Evolutionary conservation across 1,140 invertebrate species (phyloP), one percentile per base, ranked within the genome.

Genomic region (Aphis craccivora): DNA sequence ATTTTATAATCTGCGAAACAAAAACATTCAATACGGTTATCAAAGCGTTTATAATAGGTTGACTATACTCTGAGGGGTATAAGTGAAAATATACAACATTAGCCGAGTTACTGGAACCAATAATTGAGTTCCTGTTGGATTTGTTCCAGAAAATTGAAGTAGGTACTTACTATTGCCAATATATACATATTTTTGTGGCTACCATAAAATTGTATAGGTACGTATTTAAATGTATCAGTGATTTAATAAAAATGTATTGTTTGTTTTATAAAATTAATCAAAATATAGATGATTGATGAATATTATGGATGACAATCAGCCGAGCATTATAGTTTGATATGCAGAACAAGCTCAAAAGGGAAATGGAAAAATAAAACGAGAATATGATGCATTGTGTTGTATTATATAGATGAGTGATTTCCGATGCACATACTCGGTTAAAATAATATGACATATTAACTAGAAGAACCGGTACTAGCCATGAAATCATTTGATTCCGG

Each of bases 41-140:
- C 11, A 88, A 48, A 88, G 45, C 86, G 45, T 88, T 88, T 88
- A 35, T 88, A 88, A 48, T 88, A n/a, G 86, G 86, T 88, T n/a
- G 30, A 35, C 76, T 43, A 43, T 86, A 30, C 37, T 76, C 25
- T 86, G 40, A 14, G 9, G 14, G 14, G 40, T 0, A 86, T 86
- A 86, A 45, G 84, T 23, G 25, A 86, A 86, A 86, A 86, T 86
- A 86, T 1, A 86, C 9, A 25, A 86, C 84, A 86, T 86, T 86
- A 86, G 30, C 40, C 23, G 30, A 86, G 14, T 18, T 86, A 45
- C 84, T 86, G 23, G 37, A 84, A 84, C 40, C 37, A 84, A 45
- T 45, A 86, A 86, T 86, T 86, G 84, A 86, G 84, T 45, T 86
- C 7, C 40, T 86, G 43, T 30, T 86, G 84, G 25, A 86, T 86